Base-by-base conservation (phyloP, 2,888 invertebrate species). In the Shargacucullia verbasci region DNA sequence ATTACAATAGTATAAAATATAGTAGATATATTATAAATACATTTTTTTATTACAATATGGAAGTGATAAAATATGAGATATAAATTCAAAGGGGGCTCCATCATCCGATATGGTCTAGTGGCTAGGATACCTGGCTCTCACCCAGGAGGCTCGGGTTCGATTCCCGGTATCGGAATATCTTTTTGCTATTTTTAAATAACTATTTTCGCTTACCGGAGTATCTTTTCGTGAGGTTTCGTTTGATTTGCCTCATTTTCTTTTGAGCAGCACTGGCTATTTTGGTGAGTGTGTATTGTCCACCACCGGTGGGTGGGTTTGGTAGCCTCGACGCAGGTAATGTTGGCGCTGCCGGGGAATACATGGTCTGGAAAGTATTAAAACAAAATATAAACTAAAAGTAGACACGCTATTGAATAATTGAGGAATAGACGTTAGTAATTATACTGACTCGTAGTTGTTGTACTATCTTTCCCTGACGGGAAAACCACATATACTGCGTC, bases 271-370 rank as follows among this genome's bases (percentile, higher is more conserved):
- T 95, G n/a, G 95, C 95, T 68, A 96, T 94, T 79, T 95, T 95
- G 0, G 95, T 95, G 14, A 97, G 95, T 0, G 96, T 95, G 87
- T 96, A 96, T 40, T 95, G 95, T 38, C 95, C 95, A 57, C 95
- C 95, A 59, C 92, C 92, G 43, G 92, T 92, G 10, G 96, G 96
- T 34, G 95, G 95, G 44, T 95, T 94, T 1, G 96, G 96, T 34
- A 96, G 88, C 45, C 89, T 77, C 7, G 89, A 84, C 9, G 91
- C 86, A 0, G 92, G 92, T 41, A 91, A 62, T 1, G 84, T 75
- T 0, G 92, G 90, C n/a, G 87, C 85, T 5, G 81, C 61, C 10
- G 80, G 81, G 1, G 82, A 76, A 46, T 83, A 71, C 60, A 70
- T 50, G 1, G 80, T 73, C 83, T 83, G 78, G 11, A 82, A 73